Evolutionary conservation across 2,113 vertebrate species (phyloP), one percentile per base, ranked within the genome.

Genomic region (Hoplias malabaricus): DNA sequence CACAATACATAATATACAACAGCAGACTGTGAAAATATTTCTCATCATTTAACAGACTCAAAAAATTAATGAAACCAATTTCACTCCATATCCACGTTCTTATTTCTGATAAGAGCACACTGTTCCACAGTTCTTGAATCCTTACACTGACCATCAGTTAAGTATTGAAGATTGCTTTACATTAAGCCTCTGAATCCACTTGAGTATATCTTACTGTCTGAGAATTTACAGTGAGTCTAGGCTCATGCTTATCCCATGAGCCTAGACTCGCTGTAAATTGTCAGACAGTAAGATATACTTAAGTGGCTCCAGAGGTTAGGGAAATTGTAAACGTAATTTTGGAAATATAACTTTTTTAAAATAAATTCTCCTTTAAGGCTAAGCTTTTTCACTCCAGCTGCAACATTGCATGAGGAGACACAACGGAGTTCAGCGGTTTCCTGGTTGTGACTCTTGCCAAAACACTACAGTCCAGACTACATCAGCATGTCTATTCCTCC

Each of bases 401-500:
- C 34, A 11, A 29, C 23, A 34, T 59, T 70, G 43, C 59, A 38
- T 63, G 50, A 70, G 5, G 4, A 19, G 50, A 46, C 43, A 43
- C 56, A 29, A 27, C 3, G 23, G 46, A 56, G 27, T 33, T 76
- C 38, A 57, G 14, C 23, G 1, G 5, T 43, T 68, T 56, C 19
- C 33, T 63, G 25, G 6, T 36, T 25, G 33, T 43, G 4, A 16
- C 10, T 63, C 2, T 16, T 54, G 66, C 12, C 57, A 69, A 56
- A 54, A 11, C 25, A 54, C 12, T 25, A 3, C 23, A 29, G 13
- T 66, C 71, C 27, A 36, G 40, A 63, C 31, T 5, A n/a, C 11
- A 46, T 62, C 25, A 66, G 25, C 31, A 43, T 11, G 61, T 50
- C 59, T 59, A 67, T 50, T 67, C 50, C 73, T 48, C 16, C 36